These are phyloP conservation scores for Hippolais icterina DNA, from an alignment of 2,113 vertebrate genomes.

Conservation along the genomic window DNA sequence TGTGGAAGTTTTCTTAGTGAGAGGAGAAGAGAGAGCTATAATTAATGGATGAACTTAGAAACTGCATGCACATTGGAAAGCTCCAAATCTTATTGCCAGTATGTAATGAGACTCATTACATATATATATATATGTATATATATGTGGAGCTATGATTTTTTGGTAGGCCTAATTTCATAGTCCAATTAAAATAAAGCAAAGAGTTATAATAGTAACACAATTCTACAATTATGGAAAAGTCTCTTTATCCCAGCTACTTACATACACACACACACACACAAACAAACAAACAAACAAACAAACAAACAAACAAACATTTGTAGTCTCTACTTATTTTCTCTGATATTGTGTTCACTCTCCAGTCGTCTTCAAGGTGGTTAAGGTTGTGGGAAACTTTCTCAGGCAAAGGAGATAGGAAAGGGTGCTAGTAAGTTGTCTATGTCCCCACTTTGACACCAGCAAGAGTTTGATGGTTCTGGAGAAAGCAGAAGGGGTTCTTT, in stretches of 20 bases:
- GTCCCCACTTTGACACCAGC: neutral
- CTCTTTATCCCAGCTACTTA: neutral
- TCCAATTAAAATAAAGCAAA: neutral
- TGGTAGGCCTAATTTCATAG: neutral
- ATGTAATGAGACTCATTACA: neutral
- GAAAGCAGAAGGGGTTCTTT: neutral
- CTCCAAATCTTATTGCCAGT: neutral
- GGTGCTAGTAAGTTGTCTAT: neutral
- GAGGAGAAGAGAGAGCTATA: neutral
- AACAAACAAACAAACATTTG: neutral
- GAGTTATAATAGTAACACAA: neutral
- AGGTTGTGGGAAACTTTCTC: neutral
- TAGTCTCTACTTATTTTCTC: neutral
- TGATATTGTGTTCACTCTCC: neutral
- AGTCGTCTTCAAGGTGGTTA: neutral
- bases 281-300: neutral
- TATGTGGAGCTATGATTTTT: neutral
- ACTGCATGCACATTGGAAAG: neutral
- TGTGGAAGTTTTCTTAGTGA: neutral
- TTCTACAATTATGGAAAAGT: neutral
- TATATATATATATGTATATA: neutral
- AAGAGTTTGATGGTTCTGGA: neutral
- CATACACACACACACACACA: neutral
- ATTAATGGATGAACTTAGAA: neutral
- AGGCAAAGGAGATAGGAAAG: neutral